Conservation (phyloP, 2,888 invertebrate species). For the Heliothis peltigera region DNA sequence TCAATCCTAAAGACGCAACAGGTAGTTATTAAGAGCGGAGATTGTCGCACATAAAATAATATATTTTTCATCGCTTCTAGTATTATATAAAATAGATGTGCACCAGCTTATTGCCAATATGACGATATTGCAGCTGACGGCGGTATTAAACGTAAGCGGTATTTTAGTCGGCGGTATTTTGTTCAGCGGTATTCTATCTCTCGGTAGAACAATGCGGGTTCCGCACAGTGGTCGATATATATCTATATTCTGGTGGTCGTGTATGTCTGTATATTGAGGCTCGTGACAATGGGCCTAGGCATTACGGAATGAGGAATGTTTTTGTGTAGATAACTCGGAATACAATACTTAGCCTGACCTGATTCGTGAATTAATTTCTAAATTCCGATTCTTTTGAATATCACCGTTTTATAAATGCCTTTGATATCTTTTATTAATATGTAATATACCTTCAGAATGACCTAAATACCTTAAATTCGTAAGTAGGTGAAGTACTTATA, state of each 20-base stretch:
- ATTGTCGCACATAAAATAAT: background rate
- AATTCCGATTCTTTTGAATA: background rate
- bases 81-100: background rate
- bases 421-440: no score
- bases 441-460: no score
- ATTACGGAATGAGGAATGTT: conserved; percentile 38
- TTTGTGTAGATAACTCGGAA: conserved; percentile 10
- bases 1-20: background rate
- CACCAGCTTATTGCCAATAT: conserved; percentile 29
- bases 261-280: conserved; percentile 14
- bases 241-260: conserved; percentile 19
- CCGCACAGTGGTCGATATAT: background rate
- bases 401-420: background rate
- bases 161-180: conserved; percentile 12
- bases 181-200: conserved; percentile 16
- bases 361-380: background rate
- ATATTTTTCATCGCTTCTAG: background rate
- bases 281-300: conserved; percentile 7
- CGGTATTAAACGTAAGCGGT: conserved; percentile 12
- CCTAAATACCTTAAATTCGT: no score
- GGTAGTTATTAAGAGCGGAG: background rate
- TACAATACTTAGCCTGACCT: conserved; percentile 7
- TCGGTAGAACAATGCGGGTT: conserved; percentile 24
- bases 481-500: no score
- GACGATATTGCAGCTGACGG: conserved; percentile 10